Conservation (phyloP, 2,797 vertebrate genomes). For the Mormyrops boulengeri region DNA sequence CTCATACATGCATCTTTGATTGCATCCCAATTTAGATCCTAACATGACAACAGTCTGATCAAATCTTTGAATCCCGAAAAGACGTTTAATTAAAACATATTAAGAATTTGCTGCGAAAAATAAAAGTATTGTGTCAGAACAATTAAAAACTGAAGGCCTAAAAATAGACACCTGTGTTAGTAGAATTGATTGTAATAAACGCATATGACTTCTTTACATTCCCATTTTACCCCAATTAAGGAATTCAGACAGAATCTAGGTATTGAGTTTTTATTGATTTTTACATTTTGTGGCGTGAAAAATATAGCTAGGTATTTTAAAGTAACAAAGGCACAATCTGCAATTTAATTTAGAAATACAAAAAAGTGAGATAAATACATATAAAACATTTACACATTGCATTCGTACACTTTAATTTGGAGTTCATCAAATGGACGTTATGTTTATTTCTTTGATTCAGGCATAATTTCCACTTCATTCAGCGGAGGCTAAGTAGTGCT, state of each 20-base stretch:
- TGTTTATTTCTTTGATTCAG: not conserved
- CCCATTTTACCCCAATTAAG: not conserved
- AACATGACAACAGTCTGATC: not conserved
- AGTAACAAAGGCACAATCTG: not conserved
- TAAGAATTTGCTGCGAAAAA: not conserved
- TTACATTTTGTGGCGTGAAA: not conserved
- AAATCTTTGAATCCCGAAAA: not conserved
- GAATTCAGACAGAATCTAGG: not conserved
- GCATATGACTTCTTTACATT: not conserved
- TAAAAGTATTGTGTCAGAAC: not conserved
- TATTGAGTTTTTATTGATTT: not conserved
- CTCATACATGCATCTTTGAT: not conserved
- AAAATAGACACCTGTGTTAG: not conserved
- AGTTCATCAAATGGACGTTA: not conserved
- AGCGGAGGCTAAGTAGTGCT: not conserved
- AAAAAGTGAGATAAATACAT: conserved; percentile 9
- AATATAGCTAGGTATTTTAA: not conserved
- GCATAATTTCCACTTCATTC: not conserved
- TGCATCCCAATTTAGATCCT: not conserved
- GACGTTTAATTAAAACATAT: not conserved
- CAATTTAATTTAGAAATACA: conserved; percentile 4
- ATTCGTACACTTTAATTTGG: not conserved
- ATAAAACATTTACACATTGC: not conserved
- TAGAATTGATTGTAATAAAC: not conserved
- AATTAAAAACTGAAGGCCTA: not conserved